These are phyloP conservation scores for Bombus fervidus DNA, from an alignment of 1,140 invertebrate species.

Conservation along the genomic window DNA sequence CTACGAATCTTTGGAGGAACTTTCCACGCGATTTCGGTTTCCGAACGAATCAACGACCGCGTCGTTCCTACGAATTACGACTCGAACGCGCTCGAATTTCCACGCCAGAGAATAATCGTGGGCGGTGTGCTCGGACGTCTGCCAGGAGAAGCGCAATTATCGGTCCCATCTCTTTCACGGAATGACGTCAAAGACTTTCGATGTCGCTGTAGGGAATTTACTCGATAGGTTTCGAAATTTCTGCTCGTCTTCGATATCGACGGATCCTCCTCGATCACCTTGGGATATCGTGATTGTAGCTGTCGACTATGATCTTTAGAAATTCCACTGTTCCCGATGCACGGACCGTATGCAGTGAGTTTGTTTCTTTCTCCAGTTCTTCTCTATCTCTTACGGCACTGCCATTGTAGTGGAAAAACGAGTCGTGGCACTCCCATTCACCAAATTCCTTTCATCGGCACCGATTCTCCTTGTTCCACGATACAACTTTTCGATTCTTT, in stretches of 20 bases:
- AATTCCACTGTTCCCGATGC: constrained; percentile 29
- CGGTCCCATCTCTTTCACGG: neutral
- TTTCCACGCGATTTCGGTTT: neutral
- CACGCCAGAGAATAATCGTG: neutral
- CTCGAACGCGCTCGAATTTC: neutral
- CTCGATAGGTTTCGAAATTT: neutral
- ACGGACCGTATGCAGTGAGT: neutral
- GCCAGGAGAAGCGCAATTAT: neutral
- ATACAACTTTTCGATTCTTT: constrained; percentile 60
- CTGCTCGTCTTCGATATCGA: neutral
- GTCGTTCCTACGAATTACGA: neutral
- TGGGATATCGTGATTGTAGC: constrained; percentile 25
- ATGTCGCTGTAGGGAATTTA: too few species aligned
- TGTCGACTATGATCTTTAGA: constrained; percentile 37
- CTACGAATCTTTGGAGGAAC: neutral
- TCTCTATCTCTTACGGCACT: neutral
- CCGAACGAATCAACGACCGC: neutral
- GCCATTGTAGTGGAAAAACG: constrained; percentile 64
- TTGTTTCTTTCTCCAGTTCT: constrained; percentile 22
- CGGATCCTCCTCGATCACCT: constrained; percentile 56
- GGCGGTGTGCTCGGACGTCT: neutral
- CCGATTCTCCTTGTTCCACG: constrained; percentile 57
- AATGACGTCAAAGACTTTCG: neutral
- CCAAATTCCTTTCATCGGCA: constrained; percentile 79
- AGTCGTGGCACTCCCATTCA: constrained; percentile 77